Conservation (phyloP, 2,888 invertebrate species). For the Dynastes grantii region DNA sequence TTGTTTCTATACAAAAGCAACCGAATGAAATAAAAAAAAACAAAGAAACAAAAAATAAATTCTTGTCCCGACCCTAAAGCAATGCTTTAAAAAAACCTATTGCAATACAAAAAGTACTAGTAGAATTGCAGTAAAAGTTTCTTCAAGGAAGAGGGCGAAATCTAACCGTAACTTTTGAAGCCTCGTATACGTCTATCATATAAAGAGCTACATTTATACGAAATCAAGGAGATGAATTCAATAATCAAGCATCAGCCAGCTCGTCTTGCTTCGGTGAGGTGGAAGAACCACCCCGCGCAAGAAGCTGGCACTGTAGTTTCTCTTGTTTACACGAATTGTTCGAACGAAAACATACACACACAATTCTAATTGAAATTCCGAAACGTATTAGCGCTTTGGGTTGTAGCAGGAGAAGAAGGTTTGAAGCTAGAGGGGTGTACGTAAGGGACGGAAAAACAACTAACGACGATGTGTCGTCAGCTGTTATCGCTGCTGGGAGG, state of each 20-base stretch:
- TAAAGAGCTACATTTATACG: neutral
- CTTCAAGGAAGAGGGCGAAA: too few species aligned
- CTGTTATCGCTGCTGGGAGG: neutral
- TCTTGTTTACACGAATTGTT: conserved; percentile 9
- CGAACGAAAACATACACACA: conserved; percentile 1
- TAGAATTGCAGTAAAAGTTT: too few species aligned
- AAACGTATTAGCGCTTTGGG: conserved; percentile 5
- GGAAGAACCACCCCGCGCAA: neutral
- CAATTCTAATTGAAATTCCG: conserved; percentile 10
- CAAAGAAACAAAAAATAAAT: too few species aligned
- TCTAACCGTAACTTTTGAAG: too few species aligned
- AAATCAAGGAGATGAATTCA: neutral
- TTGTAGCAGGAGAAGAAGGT: neutral
- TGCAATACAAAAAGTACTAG: too few species aligned
- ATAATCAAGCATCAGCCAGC: neutral
- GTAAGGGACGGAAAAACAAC: neutral
- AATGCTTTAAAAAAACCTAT: too few species aligned
- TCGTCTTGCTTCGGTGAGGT: neutral
- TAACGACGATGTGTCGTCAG: neutral
- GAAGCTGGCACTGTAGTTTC: neutral
- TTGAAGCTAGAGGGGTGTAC: neutral
- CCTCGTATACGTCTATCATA: neutral
- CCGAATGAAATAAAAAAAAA: too few species aligned
- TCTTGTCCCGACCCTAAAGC: too few species aligned
- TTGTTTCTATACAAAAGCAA: too few species aligned